A percentile compares a stretch with the other conserved stretches of the same genome.
These are phyloP conservation scores for Terrapene triunguis DNA, from an alignment of 2,113 vertebrate genomes.

Conservation along the genomic window DNA sequence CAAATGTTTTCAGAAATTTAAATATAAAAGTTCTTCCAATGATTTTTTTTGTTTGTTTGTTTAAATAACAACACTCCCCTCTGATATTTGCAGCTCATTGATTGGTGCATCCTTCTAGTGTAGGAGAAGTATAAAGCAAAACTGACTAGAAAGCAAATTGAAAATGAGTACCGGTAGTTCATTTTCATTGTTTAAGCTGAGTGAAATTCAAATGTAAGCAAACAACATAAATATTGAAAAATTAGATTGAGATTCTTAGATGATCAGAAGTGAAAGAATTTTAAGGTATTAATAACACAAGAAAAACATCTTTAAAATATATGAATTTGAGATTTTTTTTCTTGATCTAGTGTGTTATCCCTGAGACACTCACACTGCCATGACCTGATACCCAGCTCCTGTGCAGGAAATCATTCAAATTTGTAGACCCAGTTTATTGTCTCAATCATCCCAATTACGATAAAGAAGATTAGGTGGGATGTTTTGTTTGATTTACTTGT, in stretches of 20 bases:
- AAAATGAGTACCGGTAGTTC: not conserved
- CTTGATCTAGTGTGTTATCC: not conserved
- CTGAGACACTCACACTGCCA: not conserved
- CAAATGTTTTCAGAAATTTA: not conserved
- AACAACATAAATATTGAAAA: not conserved
- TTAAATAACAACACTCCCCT: not conserved
- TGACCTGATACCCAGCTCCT: not conserved
- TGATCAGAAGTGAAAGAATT: not conserved
- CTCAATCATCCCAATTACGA: not conserved
- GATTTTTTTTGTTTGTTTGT: not conserved
- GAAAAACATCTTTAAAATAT: not conserved
- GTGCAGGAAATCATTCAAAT: not conserved
- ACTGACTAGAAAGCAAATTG: not conserved
- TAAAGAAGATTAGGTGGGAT: not conserved
- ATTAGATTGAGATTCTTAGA: not conserved
- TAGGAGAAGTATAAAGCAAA: not conserved
- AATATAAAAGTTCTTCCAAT: not conserved
- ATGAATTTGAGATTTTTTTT: not conserved
- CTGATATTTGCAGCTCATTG: not conserved
- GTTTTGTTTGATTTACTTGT: conserved; percentile 8
- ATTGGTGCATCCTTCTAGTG: not conserved
- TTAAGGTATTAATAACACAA: not conserved
- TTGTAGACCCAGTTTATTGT: not conserved
- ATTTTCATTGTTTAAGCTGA: not conserved
- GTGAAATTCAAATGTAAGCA: not conserved